Conservation (phyloP, 1,140 invertebrate species). For the Limonius californicus region DNA sequence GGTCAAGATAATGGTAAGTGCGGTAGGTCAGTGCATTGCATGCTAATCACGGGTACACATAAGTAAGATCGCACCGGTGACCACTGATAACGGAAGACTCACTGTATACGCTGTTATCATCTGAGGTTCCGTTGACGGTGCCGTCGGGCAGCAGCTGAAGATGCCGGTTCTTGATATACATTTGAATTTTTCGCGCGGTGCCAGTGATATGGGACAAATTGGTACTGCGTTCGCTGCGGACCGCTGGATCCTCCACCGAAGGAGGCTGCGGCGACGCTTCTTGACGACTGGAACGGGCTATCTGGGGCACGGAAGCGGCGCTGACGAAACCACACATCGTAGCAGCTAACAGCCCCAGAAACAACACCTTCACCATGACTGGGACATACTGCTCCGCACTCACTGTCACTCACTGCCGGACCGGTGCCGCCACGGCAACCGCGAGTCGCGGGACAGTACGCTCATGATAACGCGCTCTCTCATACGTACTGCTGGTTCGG, state of each 20-base stretch:
- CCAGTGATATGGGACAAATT: slow-evolving; percentile 71
- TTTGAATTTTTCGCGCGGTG: slow-evolving; percentile 68
- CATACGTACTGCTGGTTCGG: slow-evolving; percentile 25
- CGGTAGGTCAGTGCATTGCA: slow-evolving; percentile 7
- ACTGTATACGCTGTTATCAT: slow-evolving; percentile 75
- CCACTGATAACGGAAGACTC: slow-evolving; percentile 50
- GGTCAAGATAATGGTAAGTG: not conserved
- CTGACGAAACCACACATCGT: slow-evolving; percentile 43
- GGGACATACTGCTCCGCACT: slow-evolving; percentile 44
- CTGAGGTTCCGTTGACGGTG: slow-evolving; percentile 71
- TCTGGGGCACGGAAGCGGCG: slow-evolving; percentile 36
- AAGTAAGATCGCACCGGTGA: not conserved
- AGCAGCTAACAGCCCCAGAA: slow-evolving; percentile 45
- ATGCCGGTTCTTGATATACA: slow-evolving; percentile 75
- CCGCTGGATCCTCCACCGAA: slow-evolving; percentile 38
- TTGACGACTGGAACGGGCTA: slow-evolving; percentile 20
- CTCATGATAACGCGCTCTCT: slow-evolving; percentile 29
- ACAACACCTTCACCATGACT: slow-evolving; percentile 48
- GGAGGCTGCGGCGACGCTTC: slow-evolving; percentile 18
- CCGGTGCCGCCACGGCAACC: slow-evolving; percentile 28
- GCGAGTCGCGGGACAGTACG: slow-evolving; percentile 31
- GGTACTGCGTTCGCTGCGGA: slow-evolving; percentile 61
- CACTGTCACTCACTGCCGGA: slow-evolving; percentile 39
- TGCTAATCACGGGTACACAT: not conserved
- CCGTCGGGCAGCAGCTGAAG: slow-evolving; percentile 74